Conservation (phyloP, 2,888 invertebrate genomes). For the Leptinotarsa juncta region DNA sequence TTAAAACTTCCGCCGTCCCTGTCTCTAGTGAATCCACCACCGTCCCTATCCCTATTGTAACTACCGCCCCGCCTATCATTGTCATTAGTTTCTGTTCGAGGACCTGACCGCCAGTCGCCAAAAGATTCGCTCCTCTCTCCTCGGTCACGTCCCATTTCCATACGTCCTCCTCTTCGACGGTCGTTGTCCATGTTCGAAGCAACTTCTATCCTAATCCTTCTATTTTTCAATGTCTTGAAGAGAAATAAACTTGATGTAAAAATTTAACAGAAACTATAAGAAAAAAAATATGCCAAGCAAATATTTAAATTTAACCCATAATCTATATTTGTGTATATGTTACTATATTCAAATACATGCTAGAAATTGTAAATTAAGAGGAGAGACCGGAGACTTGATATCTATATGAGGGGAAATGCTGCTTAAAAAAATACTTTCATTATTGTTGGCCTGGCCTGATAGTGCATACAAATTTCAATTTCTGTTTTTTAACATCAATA, state of each 20-base stretch:
- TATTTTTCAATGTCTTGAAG: conserved; percentile 76
- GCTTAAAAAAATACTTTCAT: too few relatives aligned
- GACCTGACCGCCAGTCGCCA: conserved; percentile 83
- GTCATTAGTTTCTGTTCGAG: conserved; percentile 63
- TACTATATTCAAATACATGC: too few relatives aligned
- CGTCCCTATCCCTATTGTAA: conserved; percentile 51
- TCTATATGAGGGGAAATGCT: too few relatives aligned
- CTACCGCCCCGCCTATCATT: conserved; percentile 47
- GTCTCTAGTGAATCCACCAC: conserved; percentile 53
- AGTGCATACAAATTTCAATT: too few relatives aligned
- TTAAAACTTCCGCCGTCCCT: conserved; percentile 58
- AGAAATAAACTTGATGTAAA: conserved; percentile 20
- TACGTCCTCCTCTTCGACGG: conserved; percentile 70
- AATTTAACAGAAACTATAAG: too few relatives aligned
- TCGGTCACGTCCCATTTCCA: conserved; percentile 69
- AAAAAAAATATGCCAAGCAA: too few relatives aligned
- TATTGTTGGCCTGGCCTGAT: too few relatives aligned
- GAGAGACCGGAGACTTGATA: too few relatives aligned
- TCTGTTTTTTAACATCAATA: too few relatives aligned
- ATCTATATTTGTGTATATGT: too few relatives aligned
- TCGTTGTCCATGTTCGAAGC: conserved; percentile 80
- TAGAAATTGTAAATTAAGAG: too few relatives aligned
- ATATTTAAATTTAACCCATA: too few relatives aligned
- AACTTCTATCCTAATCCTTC: conserved; percentile 84
- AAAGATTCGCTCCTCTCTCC: conserved; percentile 75